Evolutionary conservation across 2,888 invertebrate species (phyloP), one percentile per base, ranked within the genome.

Genomic region (Parnassius apollo): DNA sequence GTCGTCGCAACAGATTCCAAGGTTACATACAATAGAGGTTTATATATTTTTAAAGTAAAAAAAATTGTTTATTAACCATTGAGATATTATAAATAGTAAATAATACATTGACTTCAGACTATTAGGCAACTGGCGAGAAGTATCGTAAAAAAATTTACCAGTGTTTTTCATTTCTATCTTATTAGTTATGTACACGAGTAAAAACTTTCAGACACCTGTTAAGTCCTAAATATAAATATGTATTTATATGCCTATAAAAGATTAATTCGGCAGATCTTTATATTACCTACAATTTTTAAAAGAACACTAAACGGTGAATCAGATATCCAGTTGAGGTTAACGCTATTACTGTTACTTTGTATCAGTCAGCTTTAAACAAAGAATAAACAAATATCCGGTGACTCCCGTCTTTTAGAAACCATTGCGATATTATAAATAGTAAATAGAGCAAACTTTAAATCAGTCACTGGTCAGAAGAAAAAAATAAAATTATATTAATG

Each of bases 191-290:
- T 64, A 64, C 64, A 64, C 50, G 54, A 62, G 49, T 61, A 64
- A 66, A 66, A 66, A 68, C 68, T 66, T 67, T 67, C 65, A 65
- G 67, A 70, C 61, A 59, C n/a, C 67, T 62, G 60, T 66, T 53
- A 62, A 64, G 57, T 57, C 59, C 64, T 66, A 65, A 60, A 57
- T 79, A 72, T 76, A 75, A 73, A 71, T 74, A 73, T 71, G 70
- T 76, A 73, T 71, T 71, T 69, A 71, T 72, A 74, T 78, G 76
- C 78, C 85, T 86, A 85, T 83, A 83, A 83, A 83, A 85, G 80
- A 85, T 86, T 90, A 89, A 89, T 89, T 89, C 90, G 89, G 90
- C 84, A 85, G 82, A 84, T 83, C 71, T 81, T 86, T 79, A 77
- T 68, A 73, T 78, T 78, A 77, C 73, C 78, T 80, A 78, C 76